Evolutionary conservation across 2,113 vertebrate genomes (phyloP).

Genomic region (Cichladusa arquata): DNA sequence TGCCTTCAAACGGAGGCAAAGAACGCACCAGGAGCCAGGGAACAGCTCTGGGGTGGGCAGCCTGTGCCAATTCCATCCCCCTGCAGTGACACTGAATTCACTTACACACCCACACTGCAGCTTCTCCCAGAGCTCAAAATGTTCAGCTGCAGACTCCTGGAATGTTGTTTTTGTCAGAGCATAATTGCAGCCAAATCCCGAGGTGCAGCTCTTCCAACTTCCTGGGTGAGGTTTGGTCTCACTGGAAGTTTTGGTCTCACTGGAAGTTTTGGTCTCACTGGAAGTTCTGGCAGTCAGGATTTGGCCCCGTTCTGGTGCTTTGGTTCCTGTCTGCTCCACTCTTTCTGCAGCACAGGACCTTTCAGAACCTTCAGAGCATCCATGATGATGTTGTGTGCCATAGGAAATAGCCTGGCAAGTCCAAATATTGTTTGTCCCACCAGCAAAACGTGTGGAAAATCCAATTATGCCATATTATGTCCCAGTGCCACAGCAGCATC

Average conservation of each 20-base stretch:
- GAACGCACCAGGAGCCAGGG: neutral
- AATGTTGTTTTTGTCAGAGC: neutral
- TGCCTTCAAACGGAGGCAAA: neutral
- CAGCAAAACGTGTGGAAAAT: neutral
- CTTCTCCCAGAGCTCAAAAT: neutral
- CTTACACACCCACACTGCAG: neutral
- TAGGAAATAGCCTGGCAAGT: neutral
- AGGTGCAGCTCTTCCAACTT: neutral
- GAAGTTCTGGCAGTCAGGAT: neutral
- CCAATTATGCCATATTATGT: neutral
- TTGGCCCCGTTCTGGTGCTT: neutral
- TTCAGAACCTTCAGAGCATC: neutral
- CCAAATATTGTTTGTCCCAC: neutral
- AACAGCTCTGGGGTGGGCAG: neutral
- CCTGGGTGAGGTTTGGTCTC: neutral
- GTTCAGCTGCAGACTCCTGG: neutral
- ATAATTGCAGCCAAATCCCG: neutral
- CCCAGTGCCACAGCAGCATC: neutral
- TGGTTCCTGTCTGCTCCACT: neutral
- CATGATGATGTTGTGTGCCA: rapidly evolving
- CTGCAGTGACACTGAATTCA: neutral
- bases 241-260: too few species aligned
- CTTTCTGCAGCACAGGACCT: neutral
- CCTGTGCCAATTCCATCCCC: neutral
- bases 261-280: too few species aligned